A percentile compares a stretch with the other conserved stretches of the same genome.
Evolutionary conservation across 37 sponge, comb jelly and placozoan species (phyloP).

Genomic region (Ianthella basta): DNA sequence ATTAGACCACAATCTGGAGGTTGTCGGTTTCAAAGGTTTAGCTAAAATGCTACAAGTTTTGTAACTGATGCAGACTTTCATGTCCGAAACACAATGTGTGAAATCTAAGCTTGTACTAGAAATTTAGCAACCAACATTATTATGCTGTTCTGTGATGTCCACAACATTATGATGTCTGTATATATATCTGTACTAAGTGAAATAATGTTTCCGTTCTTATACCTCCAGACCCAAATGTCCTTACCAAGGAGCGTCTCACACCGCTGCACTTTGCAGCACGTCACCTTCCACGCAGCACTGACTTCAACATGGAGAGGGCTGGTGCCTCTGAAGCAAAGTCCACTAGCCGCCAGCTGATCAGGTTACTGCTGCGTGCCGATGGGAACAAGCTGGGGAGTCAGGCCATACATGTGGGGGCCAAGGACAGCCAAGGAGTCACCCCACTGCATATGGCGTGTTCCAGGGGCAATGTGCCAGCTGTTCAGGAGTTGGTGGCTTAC

Average conservation of each 20-base stretch:
- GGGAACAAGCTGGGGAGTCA: background rate
- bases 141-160: too few species aligned
- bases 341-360: conserved; percentile 36
- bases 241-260: conserved; percentile 56
- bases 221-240: conserved; percentile 22
- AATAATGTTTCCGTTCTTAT: too few species aligned
- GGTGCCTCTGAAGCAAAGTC: conserved; percentile 38
- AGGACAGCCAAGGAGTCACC: conserved; percentile 69
- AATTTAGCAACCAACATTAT: too few species aligned
- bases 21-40: too few species aligned
- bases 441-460: conserved; percentile 84
- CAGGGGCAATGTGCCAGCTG: conserved; percentile 67
- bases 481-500: conserved; percentile 54
- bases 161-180: too few species aligned
- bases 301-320: background rate
- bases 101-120: too few species aligned
- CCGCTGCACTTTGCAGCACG: conserved; percentile 86
- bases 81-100: too few species aligned
- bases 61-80: too few species aligned
- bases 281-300: conserved; percentile 49
- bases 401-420: conserved; percentile 36
- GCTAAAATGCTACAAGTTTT: too few species aligned
- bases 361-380: conserved; percentile 32
- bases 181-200: too few species aligned
- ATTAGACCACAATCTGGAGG: too few species aligned